Conservation (phyloP, 2,888 invertebrate species). For the Lathronympha strigana region DNA sequence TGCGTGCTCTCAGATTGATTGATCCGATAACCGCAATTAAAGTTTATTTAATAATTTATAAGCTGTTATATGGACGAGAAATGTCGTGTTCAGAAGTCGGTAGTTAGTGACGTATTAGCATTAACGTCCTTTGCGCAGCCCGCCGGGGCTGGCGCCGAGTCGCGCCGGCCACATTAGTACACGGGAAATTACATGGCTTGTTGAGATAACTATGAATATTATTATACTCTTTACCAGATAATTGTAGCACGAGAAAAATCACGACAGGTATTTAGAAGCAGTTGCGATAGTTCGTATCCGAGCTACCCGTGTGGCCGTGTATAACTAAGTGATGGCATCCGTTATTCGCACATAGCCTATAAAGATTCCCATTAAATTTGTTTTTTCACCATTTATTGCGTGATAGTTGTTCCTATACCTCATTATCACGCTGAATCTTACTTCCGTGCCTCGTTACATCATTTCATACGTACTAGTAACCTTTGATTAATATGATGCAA, state of each 20-base stretch:
- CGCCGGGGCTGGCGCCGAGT: conserved; percentile 74
- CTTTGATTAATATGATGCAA: conserved; percentile 33
- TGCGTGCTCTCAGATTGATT: conserved; percentile 63
- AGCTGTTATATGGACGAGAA: conserved; percentile 65
- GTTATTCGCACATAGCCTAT: background rate
- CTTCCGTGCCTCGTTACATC: conserved; percentile 16
- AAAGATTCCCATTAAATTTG: background rate
- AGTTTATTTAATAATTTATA: conserved; percentile 76
- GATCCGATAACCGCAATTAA: conserved; percentile 68
- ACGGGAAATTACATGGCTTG: conserved; percentile 76
- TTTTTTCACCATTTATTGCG: conserved; percentile 4
- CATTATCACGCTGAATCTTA: background rate
- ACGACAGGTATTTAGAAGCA: conserved; percentile 19
- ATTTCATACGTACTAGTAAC: conserved; percentile 8
- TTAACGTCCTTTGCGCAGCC: conserved; percentile 73
- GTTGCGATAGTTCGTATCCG: conserved; percentile 5
- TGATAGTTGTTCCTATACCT: background rate
- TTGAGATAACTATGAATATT: conserved; percentile 62
- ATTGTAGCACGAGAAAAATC: conserved; percentile 64
- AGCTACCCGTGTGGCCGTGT: background rate
- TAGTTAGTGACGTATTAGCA: conserved; percentile 72
- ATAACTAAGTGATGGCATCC: no score
- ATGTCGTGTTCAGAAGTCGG: conserved; percentile 60
- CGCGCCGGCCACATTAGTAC: conserved; percentile 74
- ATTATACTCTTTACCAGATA: conserved; percentile 61